Conservation (phyloP, 92 coral and sea anemone genomes). For the Porites divaricata region DNA sequence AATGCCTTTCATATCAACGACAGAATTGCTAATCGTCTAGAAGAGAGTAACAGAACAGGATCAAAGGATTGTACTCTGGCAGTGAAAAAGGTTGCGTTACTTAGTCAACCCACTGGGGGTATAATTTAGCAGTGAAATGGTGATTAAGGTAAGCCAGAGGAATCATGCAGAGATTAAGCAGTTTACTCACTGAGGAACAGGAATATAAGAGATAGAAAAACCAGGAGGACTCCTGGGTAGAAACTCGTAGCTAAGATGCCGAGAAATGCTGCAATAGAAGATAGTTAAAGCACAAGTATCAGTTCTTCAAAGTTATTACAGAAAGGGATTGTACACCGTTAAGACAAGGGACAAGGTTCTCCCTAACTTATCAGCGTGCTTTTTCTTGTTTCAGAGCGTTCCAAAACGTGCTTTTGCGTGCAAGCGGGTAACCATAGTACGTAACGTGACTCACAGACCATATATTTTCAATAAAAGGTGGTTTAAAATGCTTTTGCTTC, state of each 20-base stretch:
- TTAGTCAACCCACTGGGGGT: background rate
- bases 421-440: background rate
- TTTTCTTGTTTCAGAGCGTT: background rate
- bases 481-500: background rate
- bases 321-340: background rate
- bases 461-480: background rate
- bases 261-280: slow-evolving; percentile 59
- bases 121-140: background rate
- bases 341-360: background rate
- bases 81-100: background rate
- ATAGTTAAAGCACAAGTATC: slow-evolving; percentile 18
- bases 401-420: background rate
- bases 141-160: background rate
- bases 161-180: background rate
- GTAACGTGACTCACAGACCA: background rate
- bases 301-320: slow-evolving; percentile 9
- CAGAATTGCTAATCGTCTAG: too few species aligned
- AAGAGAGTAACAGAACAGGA: too few species aligned
- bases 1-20: too few species aligned
- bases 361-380: background rate
- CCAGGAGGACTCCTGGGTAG: slow-evolving; percentile 57
- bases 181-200: slow-evolving; percentile 70
- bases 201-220: slow-evolving; percentile 55
- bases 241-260: slow-evolving; percentile 73
- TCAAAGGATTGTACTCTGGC: too few species aligned